Evolutionary conservation across 2,888 invertebrate species (phyloP).

Genomic region (Pollenia labialis): DNA sequence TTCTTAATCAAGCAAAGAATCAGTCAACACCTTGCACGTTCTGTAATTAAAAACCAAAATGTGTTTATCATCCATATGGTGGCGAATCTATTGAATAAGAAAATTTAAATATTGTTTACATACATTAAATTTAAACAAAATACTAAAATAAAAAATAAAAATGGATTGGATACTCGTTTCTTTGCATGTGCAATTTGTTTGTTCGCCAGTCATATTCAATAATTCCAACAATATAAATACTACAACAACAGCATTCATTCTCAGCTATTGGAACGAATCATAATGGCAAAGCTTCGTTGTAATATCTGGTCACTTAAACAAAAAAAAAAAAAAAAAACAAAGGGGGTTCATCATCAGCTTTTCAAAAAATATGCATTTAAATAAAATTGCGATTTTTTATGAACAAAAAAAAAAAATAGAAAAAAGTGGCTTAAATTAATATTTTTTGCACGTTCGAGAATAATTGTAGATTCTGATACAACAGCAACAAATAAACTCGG

Average conservation of each 20-base stretch:
- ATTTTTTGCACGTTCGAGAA: slow-evolving; percentile 36
- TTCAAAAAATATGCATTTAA: slow-evolving; percentile 44
- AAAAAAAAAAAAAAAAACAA: slow-evolving; percentile 1
- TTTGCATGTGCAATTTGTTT: slow-evolving; percentile 14
- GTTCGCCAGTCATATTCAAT: slow-evolving; percentile 33
- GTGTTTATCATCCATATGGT: slow-evolving; percentile 16
- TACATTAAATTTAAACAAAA: slow-evolving; percentile 30
- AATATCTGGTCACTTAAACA: not conserved
- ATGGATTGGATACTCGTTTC: not conserved
- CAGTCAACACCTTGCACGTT: not conserved
- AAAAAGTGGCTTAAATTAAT: slow-evolving; percentile 51
- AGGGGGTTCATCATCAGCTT: slow-evolving; percentile 27
- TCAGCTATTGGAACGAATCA: slow-evolving; percentile 43
- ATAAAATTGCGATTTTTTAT: slow-evolving; percentile 63
- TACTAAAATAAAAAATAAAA: not conserved
- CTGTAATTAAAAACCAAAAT: slow-evolving; percentile 19
- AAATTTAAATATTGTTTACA: slow-evolving; percentile 18
- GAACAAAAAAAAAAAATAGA: slow-evolving; percentile 35
- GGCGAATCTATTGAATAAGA: slow-evolving; percentile 10
- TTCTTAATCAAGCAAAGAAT: slow-evolving; percentile 12
- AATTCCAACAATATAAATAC: not conserved
- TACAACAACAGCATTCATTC: slow-evolving; percentile 1
- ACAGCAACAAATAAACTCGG: slow-evolving; percentile 13
- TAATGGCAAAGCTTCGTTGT: slow-evolving; percentile 13
- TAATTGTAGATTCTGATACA: slow-evolving; percentile 19